A percentile compares a stretch with the other conserved stretches of the same genome.
Evolutionary conservation across 2,888 invertebrate species (phyloP).

Genomic region (Perdita meconis): DNA sequence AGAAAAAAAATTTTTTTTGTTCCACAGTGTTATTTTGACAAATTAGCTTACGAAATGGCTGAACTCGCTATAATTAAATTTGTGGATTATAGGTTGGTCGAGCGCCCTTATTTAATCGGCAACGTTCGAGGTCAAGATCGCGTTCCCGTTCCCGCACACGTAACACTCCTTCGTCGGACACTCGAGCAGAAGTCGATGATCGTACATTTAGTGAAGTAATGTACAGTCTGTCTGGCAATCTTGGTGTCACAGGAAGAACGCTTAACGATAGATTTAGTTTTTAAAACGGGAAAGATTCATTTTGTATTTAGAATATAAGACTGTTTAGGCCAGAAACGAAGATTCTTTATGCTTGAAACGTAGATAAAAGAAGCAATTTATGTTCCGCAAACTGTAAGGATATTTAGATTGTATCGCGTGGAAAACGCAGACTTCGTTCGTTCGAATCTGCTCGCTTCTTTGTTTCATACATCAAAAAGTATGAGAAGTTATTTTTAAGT

Average conservation of each 20-base stretch:
- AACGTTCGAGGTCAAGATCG: constrained; percentile 75
- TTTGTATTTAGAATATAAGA: constrained; percentile 70
- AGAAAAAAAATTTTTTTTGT: no score
- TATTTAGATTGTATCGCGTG: constrained; percentile 29
- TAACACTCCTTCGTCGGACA: constrained; percentile 67
- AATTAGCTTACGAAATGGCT: not conserved
- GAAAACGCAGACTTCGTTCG: constrained; percentile 6
- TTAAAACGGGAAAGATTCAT: constrained; percentile 62
- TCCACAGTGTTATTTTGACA: not conserved
- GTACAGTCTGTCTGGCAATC: constrained; percentile 80
- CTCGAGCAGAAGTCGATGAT: constrained; percentile 75
- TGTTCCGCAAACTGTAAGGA: constrained; percentile 28
- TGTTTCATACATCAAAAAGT: constrained; percentile 13
- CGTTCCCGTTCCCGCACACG: constrained; percentile 79
- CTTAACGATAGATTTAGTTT: constrained; percentile 83
- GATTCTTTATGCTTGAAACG: constrained; percentile 60
- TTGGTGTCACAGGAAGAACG: constrained; percentile 81
- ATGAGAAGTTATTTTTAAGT: constrained; percentile 19
- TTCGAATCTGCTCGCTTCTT: constrained; percentile 15
- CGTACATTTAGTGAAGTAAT: constrained; percentile 81
- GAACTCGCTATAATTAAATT: not conserved
- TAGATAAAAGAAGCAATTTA: constrained; percentile 28
- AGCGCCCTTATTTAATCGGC: constrained; percentile 69
- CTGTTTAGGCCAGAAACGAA: constrained; percentile 52
- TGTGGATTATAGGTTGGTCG: constrained; percentile 61